Evolutionary conservation across 2,113 vertebrate genomes (phyloP), one percentile per base, ranked within the genome.

Genomic region (Fulica atra): DNA sequence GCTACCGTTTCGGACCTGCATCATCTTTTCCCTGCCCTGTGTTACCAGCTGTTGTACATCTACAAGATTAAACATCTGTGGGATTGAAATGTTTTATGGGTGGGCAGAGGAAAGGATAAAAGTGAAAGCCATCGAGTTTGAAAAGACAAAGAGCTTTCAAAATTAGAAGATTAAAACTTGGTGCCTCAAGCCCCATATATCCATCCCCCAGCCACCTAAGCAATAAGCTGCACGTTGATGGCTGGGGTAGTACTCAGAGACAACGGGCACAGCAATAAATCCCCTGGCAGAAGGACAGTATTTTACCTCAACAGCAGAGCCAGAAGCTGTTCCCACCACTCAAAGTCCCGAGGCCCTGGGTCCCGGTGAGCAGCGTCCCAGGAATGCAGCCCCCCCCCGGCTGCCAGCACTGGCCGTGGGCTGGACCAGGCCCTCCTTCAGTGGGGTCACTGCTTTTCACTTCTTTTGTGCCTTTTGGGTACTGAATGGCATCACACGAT

Each of bases 71-170:
- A 88, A 82, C 36, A 44, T 60, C 40, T 68, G 50, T 76, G 77
- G 50, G 56, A 84, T 1, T 60, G 38, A 88, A 90, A 94, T 60
- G 51, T 21, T 86, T 74, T 91, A 86, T 15, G 57, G 61, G 18
- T 26, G 57, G 64, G 72, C 51, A 88, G 46, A 81, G 54, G 51
- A 81, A 76, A 10, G 53, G 86, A 74, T 57, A 57, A 89, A 92
- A 92, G 77, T 3, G 3, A 79, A 87, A 92, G 50, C 53, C 63
- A 79, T 40, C 61, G 36, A 40, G 26, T 87, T 53, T 51, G 61
- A 73, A 91, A 89, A 92, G 86, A 91, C 73, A 84, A 92, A 87
- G 70, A 85, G 25, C 77, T 74, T 94, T 88, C 50, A 92, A 88
- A 95, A 86, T 40, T 11, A 71, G 60, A 88, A 88, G 85, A 92